Evolutionary conservation across 2,797 vertebrate species (phyloP), one percentile per base, ranked within the genome.

Genomic region (Fundulus diaphanus): DNA sequence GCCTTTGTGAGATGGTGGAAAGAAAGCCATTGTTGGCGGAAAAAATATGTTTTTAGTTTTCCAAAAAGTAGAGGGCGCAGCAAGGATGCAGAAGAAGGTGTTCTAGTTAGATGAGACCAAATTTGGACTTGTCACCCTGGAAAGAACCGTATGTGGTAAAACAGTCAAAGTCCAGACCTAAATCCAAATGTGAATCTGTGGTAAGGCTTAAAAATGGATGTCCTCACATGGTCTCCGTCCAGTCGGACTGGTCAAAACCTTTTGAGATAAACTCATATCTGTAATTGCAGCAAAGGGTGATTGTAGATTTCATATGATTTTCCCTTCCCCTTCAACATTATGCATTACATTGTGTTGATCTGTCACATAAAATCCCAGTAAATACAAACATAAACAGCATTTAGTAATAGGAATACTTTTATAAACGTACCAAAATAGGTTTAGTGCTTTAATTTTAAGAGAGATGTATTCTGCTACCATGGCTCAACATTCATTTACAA

Each of bases 401-500:
- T 40, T 20, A n/a, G 20, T 11, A 1, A 65, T 13, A 24, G 8
- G 37, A 65, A n/a, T 24, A 65, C 61, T 40, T 40, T 65, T 65
- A 65, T 2, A 40, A 40, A 13, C 35, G 35, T 15, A n/a, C 33
- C n/a, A 22, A 65, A 65, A 24, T 0, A 61, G 33, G 11, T 37
- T 20, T 35, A 35, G 15, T n/a, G 61, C 35, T n/a, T 65, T n/a
- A 13, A 65, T n/a, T 35, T 48, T 33, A 63, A 49, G 11, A 27
- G 5, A 46, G 51, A 46, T 22, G 57, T 46, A 61, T 51, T 6
- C n/a, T 27, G 56, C 31, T 33, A 24, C 18, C 11, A 1, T 0
- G 9, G 40, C 37, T 78, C n/a, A 76, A 61, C 73, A 75, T 67
- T 59, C 70, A 70, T 59, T 76, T 54, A 51, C 52, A 59, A 78